Evolutionary conservation across 2,797 vertebrate genomes (phyloP).

Genomic region (Dicrostonyx torquatus): DNA sequence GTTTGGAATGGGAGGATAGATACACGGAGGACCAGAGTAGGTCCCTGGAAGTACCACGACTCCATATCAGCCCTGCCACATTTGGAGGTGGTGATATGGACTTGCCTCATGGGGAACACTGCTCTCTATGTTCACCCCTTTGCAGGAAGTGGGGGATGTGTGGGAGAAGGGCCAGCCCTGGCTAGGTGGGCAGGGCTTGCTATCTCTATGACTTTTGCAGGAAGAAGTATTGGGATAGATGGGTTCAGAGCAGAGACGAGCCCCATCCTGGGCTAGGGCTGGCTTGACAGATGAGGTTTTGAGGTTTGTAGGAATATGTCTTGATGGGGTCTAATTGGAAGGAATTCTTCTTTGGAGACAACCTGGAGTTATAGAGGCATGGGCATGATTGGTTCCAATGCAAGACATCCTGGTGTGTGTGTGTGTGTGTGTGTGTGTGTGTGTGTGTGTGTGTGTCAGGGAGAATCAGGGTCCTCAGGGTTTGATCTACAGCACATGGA

Average conservation of each 20-base stretch:
- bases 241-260: not conserved
- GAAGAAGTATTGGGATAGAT: not conserved
- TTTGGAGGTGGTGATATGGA: not conserved
- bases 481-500: not conserved
- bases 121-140: not conserved
- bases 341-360: not conserved
- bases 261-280: not conserved
- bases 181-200: not conserved
- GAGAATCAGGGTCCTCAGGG: not conserved
- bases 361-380: not conserved
- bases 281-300: not conserved
- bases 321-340: not conserved
- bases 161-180: not conserved
- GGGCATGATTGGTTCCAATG: not conserved
- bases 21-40: not conserved
- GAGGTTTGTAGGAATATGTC: not conserved
- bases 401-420: not conserved
- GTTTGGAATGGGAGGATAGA: not conserved
- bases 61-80: not conserved
- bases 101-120: not conserved
- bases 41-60: fast-evolving
- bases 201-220: not conserved
- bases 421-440: too few relatives aligned
- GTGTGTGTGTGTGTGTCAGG: too few relatives aligned
- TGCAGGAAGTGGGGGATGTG: not conserved